These are phyloP conservation scores for Gnathonemus echidnorhynchus DNA, from an alignment of 2,113 vertebrate genomes.

Conservation along the genomic window DNA sequence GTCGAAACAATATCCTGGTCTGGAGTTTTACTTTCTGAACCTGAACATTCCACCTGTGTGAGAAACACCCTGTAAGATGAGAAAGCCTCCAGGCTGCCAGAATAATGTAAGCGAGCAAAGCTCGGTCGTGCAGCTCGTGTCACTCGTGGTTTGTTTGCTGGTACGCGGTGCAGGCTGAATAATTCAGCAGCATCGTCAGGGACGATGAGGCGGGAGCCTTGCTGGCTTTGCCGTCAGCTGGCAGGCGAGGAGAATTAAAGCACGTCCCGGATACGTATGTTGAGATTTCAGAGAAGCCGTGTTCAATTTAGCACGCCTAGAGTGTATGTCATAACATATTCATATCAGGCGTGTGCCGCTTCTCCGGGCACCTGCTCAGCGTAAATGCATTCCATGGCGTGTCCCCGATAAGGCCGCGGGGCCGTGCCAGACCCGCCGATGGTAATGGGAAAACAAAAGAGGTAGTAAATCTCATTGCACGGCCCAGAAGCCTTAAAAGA, in stretches of 20 bases:
- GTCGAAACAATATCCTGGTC: not conserved
- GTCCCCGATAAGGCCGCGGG: not conserved
- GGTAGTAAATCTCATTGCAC: not conserved
- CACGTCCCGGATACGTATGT: constrained; percentile 51
- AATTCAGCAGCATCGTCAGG: not conserved
- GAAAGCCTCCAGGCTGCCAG: not conserved
- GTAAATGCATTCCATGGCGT: not conserved
- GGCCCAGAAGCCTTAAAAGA: not conserved
- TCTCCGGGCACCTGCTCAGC: not conserved
- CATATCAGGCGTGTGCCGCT: constrained; percentile 44
- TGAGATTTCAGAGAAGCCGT: constrained; percentile 44
- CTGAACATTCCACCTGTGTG: not conserved
- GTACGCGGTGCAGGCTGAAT: not conserved
- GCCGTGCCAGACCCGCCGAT: not conserved
- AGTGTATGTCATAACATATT: constrained; percentile 55
- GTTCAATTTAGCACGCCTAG: constrained; percentile 58
- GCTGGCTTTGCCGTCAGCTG: not conserved
- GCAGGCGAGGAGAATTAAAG: constrained; percentile 38
- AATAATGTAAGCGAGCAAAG: not conserved
- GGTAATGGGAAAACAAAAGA: not conserved
- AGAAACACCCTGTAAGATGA: not conserved
- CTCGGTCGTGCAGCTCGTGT: not conserved
- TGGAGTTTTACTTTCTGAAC: not conserved
- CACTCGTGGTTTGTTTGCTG: not conserved
- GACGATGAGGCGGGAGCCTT: not conserved